Evolutionary conservation across 2,113 vertebrate species (phyloP).

Genomic region (Neogale vison): DNA sequence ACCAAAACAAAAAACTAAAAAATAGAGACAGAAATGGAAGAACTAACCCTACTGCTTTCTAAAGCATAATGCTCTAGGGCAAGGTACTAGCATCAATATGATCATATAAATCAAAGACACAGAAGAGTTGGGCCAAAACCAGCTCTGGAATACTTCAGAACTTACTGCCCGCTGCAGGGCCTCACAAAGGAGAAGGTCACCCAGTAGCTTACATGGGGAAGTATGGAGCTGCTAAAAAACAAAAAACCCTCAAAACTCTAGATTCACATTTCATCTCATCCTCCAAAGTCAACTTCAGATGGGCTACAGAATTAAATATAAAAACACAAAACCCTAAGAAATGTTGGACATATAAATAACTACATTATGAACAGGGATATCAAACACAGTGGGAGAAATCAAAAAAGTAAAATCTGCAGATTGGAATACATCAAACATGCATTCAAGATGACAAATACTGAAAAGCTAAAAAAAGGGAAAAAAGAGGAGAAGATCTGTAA

Average conservation of each 20-base stretch:
- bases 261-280: not conserved
- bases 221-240: not conserved
- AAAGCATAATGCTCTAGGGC: not conserved
- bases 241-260: not conserved
- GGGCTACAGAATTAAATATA: not conserved
- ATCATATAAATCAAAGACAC: not conserved
- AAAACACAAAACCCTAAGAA: not conserved
- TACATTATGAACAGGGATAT: not conserved
- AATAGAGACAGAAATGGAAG: not conserved
- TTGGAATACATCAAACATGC: not conserved
- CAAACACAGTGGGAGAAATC: not conserved
- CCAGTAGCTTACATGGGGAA: not conserved
- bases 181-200: not conserved
- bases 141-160: not conserved
- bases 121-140: not conserved
- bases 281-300: not conserved
- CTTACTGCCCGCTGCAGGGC: too few species aligned
- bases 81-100: not conserved
- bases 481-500: too few species aligned
- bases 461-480: not conserved
- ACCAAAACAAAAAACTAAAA: not conserved
- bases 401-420: not conserved
- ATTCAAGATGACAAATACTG: not conserved
- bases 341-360: not conserved
- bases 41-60: not conserved